Conservation (phyloP, 2,113 vertebrate genomes). For the Zosterops japonicus region DNA sequence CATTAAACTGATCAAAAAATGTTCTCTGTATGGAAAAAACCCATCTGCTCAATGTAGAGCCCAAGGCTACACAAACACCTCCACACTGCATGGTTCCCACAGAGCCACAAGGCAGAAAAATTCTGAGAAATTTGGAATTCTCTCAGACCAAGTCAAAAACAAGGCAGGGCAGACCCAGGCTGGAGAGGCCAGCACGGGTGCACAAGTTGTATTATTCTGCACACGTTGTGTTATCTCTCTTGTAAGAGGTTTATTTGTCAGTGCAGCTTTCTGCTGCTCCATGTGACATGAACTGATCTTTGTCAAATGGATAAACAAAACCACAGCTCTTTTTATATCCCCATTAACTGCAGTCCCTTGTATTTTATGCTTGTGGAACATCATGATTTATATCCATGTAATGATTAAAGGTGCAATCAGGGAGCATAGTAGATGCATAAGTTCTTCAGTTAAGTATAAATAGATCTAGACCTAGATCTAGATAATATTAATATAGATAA, state of each 20-base stretch:
- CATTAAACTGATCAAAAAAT: not conserved
- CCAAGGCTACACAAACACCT: constrained; percentile 35
- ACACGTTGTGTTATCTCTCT: not conserved
- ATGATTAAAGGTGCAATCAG: not conserved
- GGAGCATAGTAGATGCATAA: not conserved
- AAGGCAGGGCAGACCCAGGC: not conserved
- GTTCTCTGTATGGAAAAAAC: not conserved
- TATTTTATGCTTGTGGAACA: not conserved
- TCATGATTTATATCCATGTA: not conserved
- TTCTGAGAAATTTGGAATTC: not conserved
- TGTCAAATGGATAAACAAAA: not conserved
- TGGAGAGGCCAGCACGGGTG: not conserved
- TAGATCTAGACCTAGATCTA: not conserved
- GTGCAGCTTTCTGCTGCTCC: not conserved
- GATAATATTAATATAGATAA: no score
- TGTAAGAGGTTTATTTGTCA: not conserved
- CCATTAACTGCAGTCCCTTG: not conserved
- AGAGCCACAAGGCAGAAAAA: not conserved
- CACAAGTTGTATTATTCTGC: not conserved
- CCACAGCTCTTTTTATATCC: not conserved
- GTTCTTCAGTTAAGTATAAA: not conserved
- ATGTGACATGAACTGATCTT: not conserved
- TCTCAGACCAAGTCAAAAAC: not conserved
- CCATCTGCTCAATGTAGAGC: not conserved
- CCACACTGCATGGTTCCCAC: not conserved